Evolutionary conservation across 2,888 invertebrate species (phyloP), one percentile per base, ranked within the genome.

Genomic region (Epicampocera succincta): DNA sequence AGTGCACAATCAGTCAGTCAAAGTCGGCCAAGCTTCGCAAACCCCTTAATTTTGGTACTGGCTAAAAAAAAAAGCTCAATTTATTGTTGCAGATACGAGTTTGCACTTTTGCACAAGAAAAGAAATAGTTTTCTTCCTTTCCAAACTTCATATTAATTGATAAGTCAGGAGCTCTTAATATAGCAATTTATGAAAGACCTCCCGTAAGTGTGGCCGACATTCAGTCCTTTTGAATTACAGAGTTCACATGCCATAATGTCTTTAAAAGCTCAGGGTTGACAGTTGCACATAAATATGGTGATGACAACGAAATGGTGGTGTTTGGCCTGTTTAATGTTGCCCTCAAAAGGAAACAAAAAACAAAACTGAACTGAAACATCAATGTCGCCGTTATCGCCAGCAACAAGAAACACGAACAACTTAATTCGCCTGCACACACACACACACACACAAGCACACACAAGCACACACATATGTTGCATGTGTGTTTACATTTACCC

Each of bases 301-400:
- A 29, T 25, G 25, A 29, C 29, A 72, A 50, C 40, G 40, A 42
- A 25, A 61, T 72, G 19, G n/a, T 61, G 42, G 21, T 15, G 4
- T 61, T 25, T n/a, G 19, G 61, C 19, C 33, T 54, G 33, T 52
- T 40, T 52, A 12, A 72, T 44, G 15, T 44, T 72, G 29, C 0
- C 12, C 19, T 61, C 21, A 19, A 52, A 25, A 9, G 6, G 6
- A 33, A 33, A 33, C 3, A 33, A 33, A 33, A 9, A 25, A 25
- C 5, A 5, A 25, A 25, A 25, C 2, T 13, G 42, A 61, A 52
- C 52, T 42, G 42, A 11, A 42, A 44, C 44, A 72, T 44, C n/a
- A 52, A 72, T 25, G 46, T 40, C 40, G 21, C 46, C 38, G 19
- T 54, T 63, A 54, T 54, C 63, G 11, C 12, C 8, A 58, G 11